phyloP scores from a whole-genome alignment of 92 coral and sea anemone genomes.

The Phenganax stokvisi region DNA sequence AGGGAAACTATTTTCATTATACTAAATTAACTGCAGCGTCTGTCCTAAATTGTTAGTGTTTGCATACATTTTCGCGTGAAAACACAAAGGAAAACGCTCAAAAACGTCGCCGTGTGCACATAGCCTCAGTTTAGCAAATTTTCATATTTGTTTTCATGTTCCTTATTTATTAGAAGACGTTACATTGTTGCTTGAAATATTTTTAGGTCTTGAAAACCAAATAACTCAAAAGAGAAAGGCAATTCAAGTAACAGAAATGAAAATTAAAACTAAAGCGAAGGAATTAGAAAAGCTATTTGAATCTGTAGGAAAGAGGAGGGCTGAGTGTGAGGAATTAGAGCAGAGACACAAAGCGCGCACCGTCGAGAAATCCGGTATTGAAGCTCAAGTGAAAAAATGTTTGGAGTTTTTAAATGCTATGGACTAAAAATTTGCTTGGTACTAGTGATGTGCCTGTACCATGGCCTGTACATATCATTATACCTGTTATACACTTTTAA shows the following conservation, averaged over 20 bases:
- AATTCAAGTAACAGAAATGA: neutral
- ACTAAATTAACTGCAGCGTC: no score
- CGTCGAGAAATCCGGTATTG: constrained; percentile 21
- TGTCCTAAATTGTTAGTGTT: no score
- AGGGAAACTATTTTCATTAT: no score
- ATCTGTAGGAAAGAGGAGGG: constrained; percentile 15
- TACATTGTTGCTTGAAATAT: neutral
- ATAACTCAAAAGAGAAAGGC: constrained; percentile 1
- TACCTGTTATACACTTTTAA: neutral
- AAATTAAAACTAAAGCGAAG: constrained; percentile 21
- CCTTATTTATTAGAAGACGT: no score
- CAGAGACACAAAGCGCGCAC: constrained; percentile 9
- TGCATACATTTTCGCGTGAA: no score
- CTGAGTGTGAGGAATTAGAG: constrained; percentile 18
- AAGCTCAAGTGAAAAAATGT: constrained; percentile 30
- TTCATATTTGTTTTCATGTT: no score
- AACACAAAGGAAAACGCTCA: no score
- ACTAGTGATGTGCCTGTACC: neutral
- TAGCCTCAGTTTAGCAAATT: no score
- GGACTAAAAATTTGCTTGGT: neutral
- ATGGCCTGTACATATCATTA: neutral
- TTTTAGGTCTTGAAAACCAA: constrained; percentile 13
- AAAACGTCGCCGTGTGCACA: no score
- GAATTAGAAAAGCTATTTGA: constrained; percentile 30
- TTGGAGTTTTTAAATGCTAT: constrained; percentile 31